Conservation (phyloP, 2,113 vertebrate genomes). For the Sinosuthora webbiana region DNA sequence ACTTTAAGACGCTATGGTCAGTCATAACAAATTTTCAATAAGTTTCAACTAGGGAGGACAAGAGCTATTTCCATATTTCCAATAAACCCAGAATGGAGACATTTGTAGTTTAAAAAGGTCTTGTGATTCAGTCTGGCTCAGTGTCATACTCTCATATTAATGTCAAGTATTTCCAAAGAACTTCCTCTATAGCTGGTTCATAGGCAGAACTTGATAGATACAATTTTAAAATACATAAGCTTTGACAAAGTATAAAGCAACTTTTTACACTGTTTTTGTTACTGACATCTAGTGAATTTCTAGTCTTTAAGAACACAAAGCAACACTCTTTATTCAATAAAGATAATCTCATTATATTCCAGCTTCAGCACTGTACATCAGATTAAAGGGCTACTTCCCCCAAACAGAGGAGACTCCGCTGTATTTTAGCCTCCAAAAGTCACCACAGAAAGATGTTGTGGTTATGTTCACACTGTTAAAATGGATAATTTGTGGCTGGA, state of each 20-base stretch:
- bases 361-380: neutral
- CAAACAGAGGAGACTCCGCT: neutral
- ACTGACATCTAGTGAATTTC: neutral
- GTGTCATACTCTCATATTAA: slow-evolving; percentile 14
- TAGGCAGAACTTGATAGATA: neutral
- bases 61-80: neutral
- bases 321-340: neutral
- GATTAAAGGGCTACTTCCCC: neutral
- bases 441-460: neutral
- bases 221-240: neutral
- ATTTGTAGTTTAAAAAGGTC: neutral
- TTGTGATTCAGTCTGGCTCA: slow-evolving; percentile 20
- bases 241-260: neutral
- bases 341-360: neutral
- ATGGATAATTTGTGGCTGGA: neutral
- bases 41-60: neutral
- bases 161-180: slow-evolving; percentile 46
- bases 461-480: neutral
- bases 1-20: neutral
- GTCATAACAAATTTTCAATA: neutral
- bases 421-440: neutral
- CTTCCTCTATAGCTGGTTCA: slow-evolving; percentile 42
- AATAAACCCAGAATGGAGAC: neutral
- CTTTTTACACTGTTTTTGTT: neutral
- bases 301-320: neutral